Evolutionary conservation across 2,797 vertebrate species (phyloP).

Genomic region (Acanthiza pusilla): DNA sequence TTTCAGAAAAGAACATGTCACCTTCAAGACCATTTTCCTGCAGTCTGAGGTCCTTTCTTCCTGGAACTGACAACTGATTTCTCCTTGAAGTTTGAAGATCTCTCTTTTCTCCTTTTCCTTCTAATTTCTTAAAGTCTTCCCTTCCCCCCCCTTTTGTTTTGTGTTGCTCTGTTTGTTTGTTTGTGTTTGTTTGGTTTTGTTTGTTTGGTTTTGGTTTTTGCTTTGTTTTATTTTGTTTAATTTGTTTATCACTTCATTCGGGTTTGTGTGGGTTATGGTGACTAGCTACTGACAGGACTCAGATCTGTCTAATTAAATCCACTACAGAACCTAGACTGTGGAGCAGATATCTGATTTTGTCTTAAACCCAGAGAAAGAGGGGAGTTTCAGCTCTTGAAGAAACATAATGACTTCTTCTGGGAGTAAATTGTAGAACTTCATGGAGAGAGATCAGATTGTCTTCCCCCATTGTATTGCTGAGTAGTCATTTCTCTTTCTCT

Average conservation of each 20-base stretch:
- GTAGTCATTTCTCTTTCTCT: background rate
- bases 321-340: background rate
- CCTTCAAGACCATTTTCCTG: background rate
- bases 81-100: background rate
- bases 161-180: background rate
- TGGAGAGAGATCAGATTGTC: background rate
- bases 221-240: background rate
- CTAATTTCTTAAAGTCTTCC: background rate
- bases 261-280: background rate
- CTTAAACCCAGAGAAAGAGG: background rate
- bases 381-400: background rate
- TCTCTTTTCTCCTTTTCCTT: background rate
- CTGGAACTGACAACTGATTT: background rate
- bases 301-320: background rate
- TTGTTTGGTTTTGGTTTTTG: background rate
- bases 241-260: background rate
- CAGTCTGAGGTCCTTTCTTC: background rate
- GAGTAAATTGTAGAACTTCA: background rate
- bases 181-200: too few species aligned
- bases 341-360: background rate
- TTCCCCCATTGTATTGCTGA: background rate
- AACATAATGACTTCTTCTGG: background rate
- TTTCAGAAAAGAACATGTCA: background rate
- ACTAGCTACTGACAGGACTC: background rate
- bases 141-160: fast-evolving